A percentile compares a stretch with the other conserved stretches of the same genome.
These are phyloP conservation scores for Trinorchestia longiramus DNA, from an alignment of 1,140 invertebrate species.

Conservation along the genomic window DNA sequence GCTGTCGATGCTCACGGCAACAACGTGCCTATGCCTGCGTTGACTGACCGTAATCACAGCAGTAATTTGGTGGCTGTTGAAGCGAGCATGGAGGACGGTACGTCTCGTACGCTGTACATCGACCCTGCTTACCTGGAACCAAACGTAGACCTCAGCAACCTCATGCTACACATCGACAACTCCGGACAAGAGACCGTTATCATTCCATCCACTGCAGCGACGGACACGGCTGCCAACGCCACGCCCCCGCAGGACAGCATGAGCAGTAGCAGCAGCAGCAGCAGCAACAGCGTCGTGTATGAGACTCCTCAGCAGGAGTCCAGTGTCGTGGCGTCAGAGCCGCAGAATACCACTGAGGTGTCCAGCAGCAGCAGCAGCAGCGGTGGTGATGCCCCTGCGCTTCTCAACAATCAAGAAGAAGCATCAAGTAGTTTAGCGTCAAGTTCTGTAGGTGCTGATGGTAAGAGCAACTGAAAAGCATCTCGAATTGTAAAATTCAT, in stretches of 20 bases:
- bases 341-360: neutral
- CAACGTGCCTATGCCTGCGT: constrained; percentile 63
- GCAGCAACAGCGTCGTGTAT: neutral
- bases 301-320: neutral
- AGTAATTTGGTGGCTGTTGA: constrained; percentile 64
- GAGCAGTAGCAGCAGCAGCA: neutral
- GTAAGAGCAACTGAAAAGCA: neutral
- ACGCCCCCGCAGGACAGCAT: constrained; percentile 9
- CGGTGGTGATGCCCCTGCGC: neutral
- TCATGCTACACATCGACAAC: constrained; percentile 65
- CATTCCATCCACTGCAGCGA: constrained; percentile 62
- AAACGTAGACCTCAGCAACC: constrained; percentile 65
- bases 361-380: constrained; percentile 15
- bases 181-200: constrained; percentile 66
- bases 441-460: neutral
- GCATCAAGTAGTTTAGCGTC: neutral
- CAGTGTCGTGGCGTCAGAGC: neutral
- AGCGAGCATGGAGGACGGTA: constrained; percentile 66
- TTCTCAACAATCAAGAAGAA: neutral
- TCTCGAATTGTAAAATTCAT: neutral
- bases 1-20: constrained; percentile 66
- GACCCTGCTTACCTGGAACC: constrained; percentile 65
- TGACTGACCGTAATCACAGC: constrained; percentile 59
- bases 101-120: constrained; percentile 65
- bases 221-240: constrained; percentile 50